A percentile compares a stretch with the other conserved stretches of the same genome.
Evolutionary conservation across 1,140 invertebrate genomes (phyloP).

Genomic region (Leptinotarsa undecemlineata): DNA sequence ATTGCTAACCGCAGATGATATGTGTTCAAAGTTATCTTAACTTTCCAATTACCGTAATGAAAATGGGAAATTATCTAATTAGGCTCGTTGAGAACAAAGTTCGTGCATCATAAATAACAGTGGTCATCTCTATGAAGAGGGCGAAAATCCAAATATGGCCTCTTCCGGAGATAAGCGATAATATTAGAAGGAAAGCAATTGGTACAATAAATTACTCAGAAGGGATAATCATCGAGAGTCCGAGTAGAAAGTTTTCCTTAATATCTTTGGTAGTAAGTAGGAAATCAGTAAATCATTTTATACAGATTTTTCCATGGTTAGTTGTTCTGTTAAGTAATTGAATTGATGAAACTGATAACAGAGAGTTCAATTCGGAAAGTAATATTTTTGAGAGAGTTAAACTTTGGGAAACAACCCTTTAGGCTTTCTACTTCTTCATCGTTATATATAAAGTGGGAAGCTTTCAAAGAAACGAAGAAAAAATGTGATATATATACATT

Average conservation of each 20-base stretch:
- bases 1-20: conserved; percentile 7
- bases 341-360: too few species aligned
- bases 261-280: background rate
- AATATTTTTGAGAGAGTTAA: too few species aligned
- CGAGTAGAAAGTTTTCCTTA: background rate
- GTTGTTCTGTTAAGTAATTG: too few species aligned
- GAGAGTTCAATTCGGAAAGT: too few species aligned
- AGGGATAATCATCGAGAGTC: background rate
- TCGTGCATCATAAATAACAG: conserved; percentile 12
- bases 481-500: too few species aligned
- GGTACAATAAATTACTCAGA: background rate
- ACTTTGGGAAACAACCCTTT: too few species aligned
- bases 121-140: background rate
- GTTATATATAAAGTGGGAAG: too few species aligned
- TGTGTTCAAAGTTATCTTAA: conserved; percentile 11
- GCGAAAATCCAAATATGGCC: background rate
- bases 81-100: background rate
- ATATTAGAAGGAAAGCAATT: background rate
- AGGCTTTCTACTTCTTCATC: too few species aligned
- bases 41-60: conserved; percentile 18
- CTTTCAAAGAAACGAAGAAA: too few species aligned
- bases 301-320: too few species aligned
- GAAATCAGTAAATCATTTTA: too few species aligned
- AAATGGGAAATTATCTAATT: conserved; percentile 14
- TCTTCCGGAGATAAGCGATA: background rate